phyloP scores from a whole-genome alignment of 2,113 vertebrate genomes.

The Isurus oxyrinchus region DNA sequence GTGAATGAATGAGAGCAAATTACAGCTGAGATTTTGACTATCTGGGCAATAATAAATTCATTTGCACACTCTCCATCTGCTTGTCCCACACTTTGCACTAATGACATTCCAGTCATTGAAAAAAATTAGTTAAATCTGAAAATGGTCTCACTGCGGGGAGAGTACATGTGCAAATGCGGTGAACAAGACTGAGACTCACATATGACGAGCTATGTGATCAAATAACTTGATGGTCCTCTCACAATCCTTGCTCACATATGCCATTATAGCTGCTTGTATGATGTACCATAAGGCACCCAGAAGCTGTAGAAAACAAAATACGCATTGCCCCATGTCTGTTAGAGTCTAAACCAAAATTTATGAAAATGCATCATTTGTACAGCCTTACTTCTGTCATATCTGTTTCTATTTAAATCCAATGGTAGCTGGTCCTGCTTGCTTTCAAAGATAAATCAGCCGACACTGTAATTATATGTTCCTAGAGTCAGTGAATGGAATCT shows the following conservation, averaged over 20 bases:
- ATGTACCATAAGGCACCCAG: background rate
- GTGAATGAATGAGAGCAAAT: background rate
- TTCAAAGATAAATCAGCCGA: background rate
- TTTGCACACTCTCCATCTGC: background rate
- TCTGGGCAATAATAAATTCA: background rate
- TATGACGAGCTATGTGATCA: background rate
- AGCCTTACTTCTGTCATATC: background rate
- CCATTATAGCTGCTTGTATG: background rate
- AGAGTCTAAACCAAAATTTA: background rate
- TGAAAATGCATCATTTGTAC: background rate
- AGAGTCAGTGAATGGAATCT: background rate
- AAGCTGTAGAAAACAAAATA: background rate
- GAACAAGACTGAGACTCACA: background rate
- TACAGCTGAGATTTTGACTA: background rate
- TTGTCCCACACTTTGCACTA: background rate
- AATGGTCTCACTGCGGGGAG: background rate
- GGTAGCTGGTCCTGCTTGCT: background rate
- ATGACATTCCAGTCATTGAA: background rate
- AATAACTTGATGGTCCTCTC: background rate
- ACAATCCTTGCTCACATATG: background rate
- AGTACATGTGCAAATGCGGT: background rate
- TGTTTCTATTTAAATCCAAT: background rate
- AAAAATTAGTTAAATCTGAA: background rate
- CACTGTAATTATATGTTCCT: background rate
- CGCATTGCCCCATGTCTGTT: background rate